Evolutionary conservation across 2,113 vertebrate species (phyloP), one percentile per base, ranked within the genome.

Genomic region (Forbesichthys agassizii): DNA sequence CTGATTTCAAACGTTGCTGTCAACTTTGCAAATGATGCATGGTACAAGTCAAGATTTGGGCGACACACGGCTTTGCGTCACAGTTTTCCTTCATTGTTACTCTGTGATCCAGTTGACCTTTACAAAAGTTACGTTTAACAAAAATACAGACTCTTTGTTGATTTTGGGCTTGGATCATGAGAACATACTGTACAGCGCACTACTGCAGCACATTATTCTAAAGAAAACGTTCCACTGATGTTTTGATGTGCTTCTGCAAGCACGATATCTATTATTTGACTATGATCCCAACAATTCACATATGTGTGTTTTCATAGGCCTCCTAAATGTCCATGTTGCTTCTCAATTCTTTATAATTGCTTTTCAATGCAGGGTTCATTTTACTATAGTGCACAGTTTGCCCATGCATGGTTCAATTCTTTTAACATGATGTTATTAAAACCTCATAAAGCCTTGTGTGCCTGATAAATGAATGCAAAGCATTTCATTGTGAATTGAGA

Each of bases 191-290:
- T 49, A 5, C 3, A 33, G 58, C 9, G 3, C 5, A 9, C 61
- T 52, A 66, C 48, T 62, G 54, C 16, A 53, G 14, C 57, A 27
- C 58, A 68, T 55, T 7, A 42, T 68, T 73, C 66, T 46, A 59
- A 11, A 42, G 20, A 49, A 63, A 65, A 70, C 12, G 27, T 66
- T 61, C 49, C 48, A 68, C 53, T 48, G 20, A 48, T 66, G 63
- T 73, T 68, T 61, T 60, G 33, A 66, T 33, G 46, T 51, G 75
- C 52, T 20, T 47, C 56, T 13, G 33, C 49, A 54, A 54, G 59
- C 49, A 77, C 78, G 49, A 66, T 66, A 58, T 66, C 11, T 36
- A 74, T 82, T 55, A 58, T 59, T 73, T 71, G 53, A 14, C 71
- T 71, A 48, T 71, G 65, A 66, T 71, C 64, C 1, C 10, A 68